Percentiles rank a stretch among this genome's conserved stretches.
Evolutionary conservation across 2,797 vertebrate species (phyloP).

Genomic region (Urosaurus nigricauda): DNA sequence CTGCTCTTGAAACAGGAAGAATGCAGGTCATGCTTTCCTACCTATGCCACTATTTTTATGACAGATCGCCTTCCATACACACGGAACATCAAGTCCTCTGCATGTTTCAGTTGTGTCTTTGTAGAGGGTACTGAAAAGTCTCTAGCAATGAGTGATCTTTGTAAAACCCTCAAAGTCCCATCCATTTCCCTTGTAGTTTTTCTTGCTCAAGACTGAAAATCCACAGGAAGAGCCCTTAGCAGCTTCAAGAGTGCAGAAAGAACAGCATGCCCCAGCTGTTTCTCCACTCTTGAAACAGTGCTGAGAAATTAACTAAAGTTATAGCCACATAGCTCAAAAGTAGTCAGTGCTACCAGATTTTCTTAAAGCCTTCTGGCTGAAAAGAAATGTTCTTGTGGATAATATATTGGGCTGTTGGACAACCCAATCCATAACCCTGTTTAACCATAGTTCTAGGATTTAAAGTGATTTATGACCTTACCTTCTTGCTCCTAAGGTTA

Average conservation of each 20-base stretch:
- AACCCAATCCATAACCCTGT: not conserved
- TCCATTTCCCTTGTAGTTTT: not conserved
- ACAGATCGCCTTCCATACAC: not conserved
- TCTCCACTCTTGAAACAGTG: not conserved
- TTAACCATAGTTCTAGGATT: constrained; percentile 1
- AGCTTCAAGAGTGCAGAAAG: not conserved
- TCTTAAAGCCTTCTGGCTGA: not conserved
- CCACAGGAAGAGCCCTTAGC: too few relatives aligned
- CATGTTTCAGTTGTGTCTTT: not conserved
- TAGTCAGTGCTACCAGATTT: not conserved
- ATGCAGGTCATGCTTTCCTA: not conserved
- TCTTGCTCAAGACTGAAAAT: not conserved
- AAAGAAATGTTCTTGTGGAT: not conserved
- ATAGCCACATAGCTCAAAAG: not conserved
- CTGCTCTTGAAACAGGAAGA: not conserved
- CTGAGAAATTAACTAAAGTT: constrained; percentile 7
- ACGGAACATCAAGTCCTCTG: not conserved
- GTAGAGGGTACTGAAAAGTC: not conserved
- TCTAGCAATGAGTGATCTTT: accelerated
- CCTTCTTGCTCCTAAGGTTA: not conserved
- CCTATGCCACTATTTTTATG: not conserved
- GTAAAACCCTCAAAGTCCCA: accelerated
- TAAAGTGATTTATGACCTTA: constrained; percentile 15
- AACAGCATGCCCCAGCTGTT: not conserved
- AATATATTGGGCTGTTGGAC: not conserved